Base-by-base conservation (phyloP, 2,797 vertebrate genomes). In the Cynodonichthys magdalenae region DNA sequence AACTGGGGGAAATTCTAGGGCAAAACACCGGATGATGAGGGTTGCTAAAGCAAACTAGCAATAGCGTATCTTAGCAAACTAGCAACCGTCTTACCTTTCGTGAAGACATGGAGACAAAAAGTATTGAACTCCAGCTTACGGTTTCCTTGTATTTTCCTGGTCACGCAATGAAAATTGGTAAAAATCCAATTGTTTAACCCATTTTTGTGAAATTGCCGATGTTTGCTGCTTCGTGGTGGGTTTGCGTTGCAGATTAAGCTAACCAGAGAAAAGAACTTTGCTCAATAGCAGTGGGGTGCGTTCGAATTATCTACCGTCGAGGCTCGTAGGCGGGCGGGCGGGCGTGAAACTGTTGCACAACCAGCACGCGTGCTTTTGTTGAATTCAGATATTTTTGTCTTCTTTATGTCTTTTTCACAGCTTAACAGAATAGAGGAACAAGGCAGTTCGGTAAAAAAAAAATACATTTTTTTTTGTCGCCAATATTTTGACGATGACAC, bases 51-150 rank as follows among this genome's bases (percentile, higher is more conserved):
- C 71, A 63, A 80, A 68, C n/a, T 55, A 76, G 59, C 66, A 29
- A n/a, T 69, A 75, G 74, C 60, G 3, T 42, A 24, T 46, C 29
- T n/a, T 72, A 72, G 45, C 61, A 41, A 1, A 63, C 58, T 68
- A 57, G 46, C n/a, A 42, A 27, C 27, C 17, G 54, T 66, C 89
- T 85, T 87, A 92, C 90, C 87, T 92, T 91, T 65, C 78, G 79
- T n/a, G 64, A 74, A 47, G 79, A 75, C 90, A 91, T 92, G 48
- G 14, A 63, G 66, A 31, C 18, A 53, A 17, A 52, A 15, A 29
- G 18, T 9, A 1, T 17, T 24, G 15, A 39, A 15, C 12, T 63
- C 41, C 14, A 6, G 2, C 3, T 11, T 28, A 20, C 36, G 31
- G 28, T 1, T 17, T 15, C 36, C n/a, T 55, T 44, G n/a, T 9